A percentile compares a stretch with the other conserved stretches of the same genome.
These are phyloP conservation scores for Trichonephila clavata DNA, from an alignment of 1,140 invertebrate species.

Conservation along the genomic window DNA sequence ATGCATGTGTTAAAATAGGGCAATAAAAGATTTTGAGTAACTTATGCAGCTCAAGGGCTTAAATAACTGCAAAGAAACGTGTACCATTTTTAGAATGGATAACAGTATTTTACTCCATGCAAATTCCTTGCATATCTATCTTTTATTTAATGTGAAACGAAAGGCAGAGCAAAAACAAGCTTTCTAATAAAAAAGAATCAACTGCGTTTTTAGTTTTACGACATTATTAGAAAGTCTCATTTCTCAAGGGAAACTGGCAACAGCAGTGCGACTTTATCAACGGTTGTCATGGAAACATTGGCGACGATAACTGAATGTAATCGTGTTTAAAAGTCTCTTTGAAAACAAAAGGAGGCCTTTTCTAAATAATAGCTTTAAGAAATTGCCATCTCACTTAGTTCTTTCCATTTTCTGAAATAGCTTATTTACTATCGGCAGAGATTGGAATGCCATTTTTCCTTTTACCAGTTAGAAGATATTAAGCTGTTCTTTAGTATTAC, in stretches of 20 bases:
- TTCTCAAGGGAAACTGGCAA: slow-evolving; percentile 41
- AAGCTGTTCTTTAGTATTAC: not conserved
- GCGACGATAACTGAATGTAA: slow-evolving; percentile 34
- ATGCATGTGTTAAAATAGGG: not conserved
- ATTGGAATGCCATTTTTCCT: not conserved
- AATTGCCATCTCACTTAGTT: not conserved
- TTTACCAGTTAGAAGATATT: not conserved
- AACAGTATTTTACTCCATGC: not conserved
- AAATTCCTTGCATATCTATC: not conserved
- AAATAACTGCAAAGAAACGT: not conserved
- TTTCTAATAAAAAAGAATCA: not conserved
- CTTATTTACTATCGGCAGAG: slow-evolving; percentile 21
- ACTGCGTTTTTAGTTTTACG: slow-evolving; percentile 16
- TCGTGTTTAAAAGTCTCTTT: slow-evolving; percentile 8
- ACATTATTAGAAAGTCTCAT: slow-evolving; percentile 21
- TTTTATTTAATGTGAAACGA: slow-evolving; percentile 6
- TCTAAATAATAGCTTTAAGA: slow-evolving; percentile 46
- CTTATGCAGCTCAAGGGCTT: not conserved
- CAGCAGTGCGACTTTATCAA: slow-evolving; percentile 23
- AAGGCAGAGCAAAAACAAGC: not conserved
- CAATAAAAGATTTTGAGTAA: not conserved
- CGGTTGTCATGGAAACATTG: slow-evolving; percentile 26
- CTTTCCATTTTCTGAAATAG: slow-evolving; percentile 4
- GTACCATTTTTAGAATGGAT: not conserved
- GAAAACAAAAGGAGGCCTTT: slow-evolving; percentile 25